Base-by-base conservation (phyloP, 2,888 invertebrate species). In the Lochmaea crataegi region DNA sequence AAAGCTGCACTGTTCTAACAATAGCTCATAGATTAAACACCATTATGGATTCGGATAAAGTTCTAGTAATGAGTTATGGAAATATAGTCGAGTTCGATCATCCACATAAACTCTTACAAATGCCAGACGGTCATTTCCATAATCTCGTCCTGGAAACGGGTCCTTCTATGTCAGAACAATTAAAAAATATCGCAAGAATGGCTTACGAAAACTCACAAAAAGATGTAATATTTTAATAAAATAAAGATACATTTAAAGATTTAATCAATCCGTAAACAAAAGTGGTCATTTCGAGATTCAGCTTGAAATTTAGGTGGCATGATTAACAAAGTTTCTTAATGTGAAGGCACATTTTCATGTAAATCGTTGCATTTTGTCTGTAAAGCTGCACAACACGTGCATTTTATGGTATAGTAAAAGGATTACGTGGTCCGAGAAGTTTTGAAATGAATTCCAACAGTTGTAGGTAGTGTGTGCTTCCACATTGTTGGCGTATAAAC, bases 11-110 rank as follows among this genome's bases (percentile, higher is more conserved):
- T 0, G 94, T 95, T 42, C 89, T 95, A 42, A 95, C 95, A 0
- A 94, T 95, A 61, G 95, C 95, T 41, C 95, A 95, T 86, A 89
- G 95, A 60, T 89, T 96, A 6, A 91, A 95, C 82, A 95, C 95
- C 0, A 93, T 96, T 66, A 95, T 96, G 93, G 95, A 96, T 86
- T 94, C 93, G 0, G 94, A 95, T 87, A 90, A 91, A 86, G 92
- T 95, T 68, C 84, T 95, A 76, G 94, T 95, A 9, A 91, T 96
- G 90, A 93, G 94, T 83, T 92, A 92, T 41, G 95, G 96, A 0
- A 90, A 58, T 26, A 89, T 92, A 83, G 90, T 91, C 0, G 96
- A 97, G 85, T 90, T 93, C 48, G 95, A 93, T 2, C 92, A 93
- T 81, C 96, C 97, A 0, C 90, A 90, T 82, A 88, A 90, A 76